phyloP scores from a whole-genome alignment of 2,113 vertebrate species.

The Brevimyrus niger region DNA sequence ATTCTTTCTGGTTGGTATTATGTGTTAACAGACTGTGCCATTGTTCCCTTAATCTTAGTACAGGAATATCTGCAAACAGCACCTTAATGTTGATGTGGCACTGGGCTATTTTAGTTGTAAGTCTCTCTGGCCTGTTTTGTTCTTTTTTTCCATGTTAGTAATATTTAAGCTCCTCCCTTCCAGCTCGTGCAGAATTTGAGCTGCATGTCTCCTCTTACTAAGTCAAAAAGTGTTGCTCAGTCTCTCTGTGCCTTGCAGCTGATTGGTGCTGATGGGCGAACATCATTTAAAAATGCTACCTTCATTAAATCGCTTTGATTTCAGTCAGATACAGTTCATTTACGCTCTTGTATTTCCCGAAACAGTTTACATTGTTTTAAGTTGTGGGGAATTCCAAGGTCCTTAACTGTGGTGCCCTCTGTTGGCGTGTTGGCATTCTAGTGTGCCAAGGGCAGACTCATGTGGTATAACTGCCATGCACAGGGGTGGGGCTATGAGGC shows the following conservation, averaged over 20 bases:
- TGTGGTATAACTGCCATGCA: not conserved
- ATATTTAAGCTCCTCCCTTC: not conserved
- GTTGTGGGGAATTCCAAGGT: not conserved
- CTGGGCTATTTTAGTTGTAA: not conserved
- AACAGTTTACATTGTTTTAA: not conserved
- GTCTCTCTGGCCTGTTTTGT: not conserved
- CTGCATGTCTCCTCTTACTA: not conserved
- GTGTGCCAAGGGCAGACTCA: not conserved
- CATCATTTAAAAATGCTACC: not conserved
- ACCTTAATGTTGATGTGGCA: not conserved
- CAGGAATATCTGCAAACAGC: not conserved
- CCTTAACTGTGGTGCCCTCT: not conserved
- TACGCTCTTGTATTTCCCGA: not conserved
- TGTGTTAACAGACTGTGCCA: not conserved
- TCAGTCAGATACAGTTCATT: not conserved
- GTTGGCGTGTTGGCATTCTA: not conserved
- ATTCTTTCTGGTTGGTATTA: not conserved
- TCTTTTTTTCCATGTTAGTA: not conserved
- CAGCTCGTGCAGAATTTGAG: not conserved
- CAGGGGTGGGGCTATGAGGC: not conserved
- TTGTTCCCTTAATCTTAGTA: not conserved
- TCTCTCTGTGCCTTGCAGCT: not conserved
- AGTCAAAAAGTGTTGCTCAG: not conserved
- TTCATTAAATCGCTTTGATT: not conserved
- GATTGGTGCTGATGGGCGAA: not conserved